Evolutionary conservation across 2,888 invertebrate species (phyloP).

Genomic region (Pristionchus entomophagus): DNA sequence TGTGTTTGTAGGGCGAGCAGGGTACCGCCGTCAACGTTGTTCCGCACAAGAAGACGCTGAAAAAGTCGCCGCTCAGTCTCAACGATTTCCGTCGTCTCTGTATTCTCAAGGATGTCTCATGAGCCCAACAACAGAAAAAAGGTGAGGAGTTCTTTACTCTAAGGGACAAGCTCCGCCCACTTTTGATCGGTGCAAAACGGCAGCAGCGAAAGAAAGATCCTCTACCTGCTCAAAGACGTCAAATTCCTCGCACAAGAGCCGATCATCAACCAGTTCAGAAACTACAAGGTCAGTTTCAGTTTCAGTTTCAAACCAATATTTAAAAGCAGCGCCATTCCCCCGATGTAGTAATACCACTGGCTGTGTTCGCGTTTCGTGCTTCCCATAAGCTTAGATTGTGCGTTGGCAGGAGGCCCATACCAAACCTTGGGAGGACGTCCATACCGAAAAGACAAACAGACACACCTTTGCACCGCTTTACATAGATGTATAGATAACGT

Average conservation of each 20-base stretch:
- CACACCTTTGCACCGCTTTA: too few relatives aligned
- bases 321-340: not conserved
- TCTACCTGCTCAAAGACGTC: slow-evolving; percentile 94
- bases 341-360: too few relatives aligned
- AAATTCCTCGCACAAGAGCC: slow-evolving; percentile 95
- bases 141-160: not conserved
- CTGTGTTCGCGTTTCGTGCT: too few relatives aligned
- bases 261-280: slow-evolving; percentile 92
- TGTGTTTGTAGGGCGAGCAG: slow-evolving; percentile 75
- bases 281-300: slow-evolving; percentile 87
- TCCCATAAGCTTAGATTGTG: too few relatives aligned
- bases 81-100: slow-evolving; percentile 87
- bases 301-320: not conserved
- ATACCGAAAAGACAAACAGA: too few relatives aligned
- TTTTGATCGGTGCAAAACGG: slow-evolving; percentile 90
- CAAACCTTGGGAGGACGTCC: too few relatives aligned
- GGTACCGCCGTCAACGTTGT: slow-evolving; percentile 95
- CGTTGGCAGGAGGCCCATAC: too few relatives aligned
- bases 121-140: slow-evolving; percentile 93
- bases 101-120: slow-evolving; percentile 84
- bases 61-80: slow-evolving; percentile 91
- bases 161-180: not conserved
- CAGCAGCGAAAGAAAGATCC: slow-evolving; percentile 86
- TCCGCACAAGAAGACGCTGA: slow-evolving; percentile 90
- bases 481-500: too few relatives aligned